These are phyloP conservation scores for Nicator chloris DNA, from an alignment of 2,113 vertebrate genomes.

Conservation along the genomic window DNA sequence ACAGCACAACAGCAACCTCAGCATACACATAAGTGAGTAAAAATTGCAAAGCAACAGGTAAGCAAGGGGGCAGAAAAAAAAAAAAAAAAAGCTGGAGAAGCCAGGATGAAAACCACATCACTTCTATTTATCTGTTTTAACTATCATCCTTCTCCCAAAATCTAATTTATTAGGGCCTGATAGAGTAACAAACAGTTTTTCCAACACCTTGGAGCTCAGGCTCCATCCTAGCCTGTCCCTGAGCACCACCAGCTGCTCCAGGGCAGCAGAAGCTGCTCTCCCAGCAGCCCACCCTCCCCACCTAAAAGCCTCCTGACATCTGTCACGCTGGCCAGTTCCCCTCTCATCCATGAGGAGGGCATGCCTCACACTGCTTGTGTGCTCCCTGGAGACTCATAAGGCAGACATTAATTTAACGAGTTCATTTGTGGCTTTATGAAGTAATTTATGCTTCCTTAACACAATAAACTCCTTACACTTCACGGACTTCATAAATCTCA, in stretches of 20 bases:
- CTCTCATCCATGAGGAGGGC: neutral
- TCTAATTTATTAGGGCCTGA: neutral
- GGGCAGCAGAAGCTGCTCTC: neutral
- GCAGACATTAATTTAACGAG: neutral
- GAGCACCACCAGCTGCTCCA: neutral
- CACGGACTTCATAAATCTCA: accelerated
- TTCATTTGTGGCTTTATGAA: neutral
- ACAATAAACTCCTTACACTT: neutral
- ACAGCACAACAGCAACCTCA: neutral
- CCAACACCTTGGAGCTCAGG: neutral
- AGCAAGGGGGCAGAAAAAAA: neutral
- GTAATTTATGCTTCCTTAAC: neutral
- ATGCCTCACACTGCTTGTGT: neutral
- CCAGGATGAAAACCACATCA: neutral
- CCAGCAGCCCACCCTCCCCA: neutral
- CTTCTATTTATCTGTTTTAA: neutral
- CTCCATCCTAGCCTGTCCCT: neutral
- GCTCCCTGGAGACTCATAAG: neutral
- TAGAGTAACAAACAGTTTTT: neutral
- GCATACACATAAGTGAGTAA: neutral
- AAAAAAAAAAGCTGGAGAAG: neutral
- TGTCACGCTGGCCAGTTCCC: neutral
- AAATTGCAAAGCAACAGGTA: neutral
- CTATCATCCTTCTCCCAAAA: neutral
- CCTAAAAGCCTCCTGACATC: neutral